Base-by-base conservation (phyloP, 2,113 vertebrate species). In the Oostethus manadensis region DNA sequence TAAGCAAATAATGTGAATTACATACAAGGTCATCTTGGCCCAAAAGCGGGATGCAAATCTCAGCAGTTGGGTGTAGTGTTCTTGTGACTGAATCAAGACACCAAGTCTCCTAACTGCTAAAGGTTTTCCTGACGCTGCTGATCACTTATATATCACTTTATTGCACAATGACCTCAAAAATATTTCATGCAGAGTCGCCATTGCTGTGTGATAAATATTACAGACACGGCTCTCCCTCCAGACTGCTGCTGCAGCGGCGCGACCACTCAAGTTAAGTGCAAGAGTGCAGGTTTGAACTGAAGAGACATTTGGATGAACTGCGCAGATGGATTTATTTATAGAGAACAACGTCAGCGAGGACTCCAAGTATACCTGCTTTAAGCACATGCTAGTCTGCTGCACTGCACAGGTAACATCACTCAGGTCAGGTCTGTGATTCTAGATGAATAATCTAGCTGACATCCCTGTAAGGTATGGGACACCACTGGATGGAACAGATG, bases 201-300 rank as follows among this genome's bases (percentile, higher is more conserved):
- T 63, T 62, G 62, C 58, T 26, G 11, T 51, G 21, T 48, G 47
- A 76, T 79, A 64, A 76, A 82, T 84, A 76, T 74, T 75, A 60
- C 56, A 83, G 49, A 45, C 49, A 23, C 55, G n/a, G 58, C 42
- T 74, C 66, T 70, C 55, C 56, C 26, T 15, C 56, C 70, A 61
- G 72, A 66, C 58, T n/a, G n/a, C 42, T 21, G 57, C 64, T 23
- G 66, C 73, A 60, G 70, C 57, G 70, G 80, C 63, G 62, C 70
- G 44, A 73, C 54, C 78, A 80, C 80, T 86, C 70, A 74, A 57
- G 26, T 46, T 68, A 80, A 77, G 77, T 82, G 79, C 79, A 75
- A 35, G 51, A 33, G 54, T 62, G 51, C 51, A 58, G 65, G 58
- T 74, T 79, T 66, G 21, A 46, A 64, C 58, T 66, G 71, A 74